phyloP scores from a whole-genome alignment of 2,888 invertebrate species.

The Endotricha flammealis region DNA sequence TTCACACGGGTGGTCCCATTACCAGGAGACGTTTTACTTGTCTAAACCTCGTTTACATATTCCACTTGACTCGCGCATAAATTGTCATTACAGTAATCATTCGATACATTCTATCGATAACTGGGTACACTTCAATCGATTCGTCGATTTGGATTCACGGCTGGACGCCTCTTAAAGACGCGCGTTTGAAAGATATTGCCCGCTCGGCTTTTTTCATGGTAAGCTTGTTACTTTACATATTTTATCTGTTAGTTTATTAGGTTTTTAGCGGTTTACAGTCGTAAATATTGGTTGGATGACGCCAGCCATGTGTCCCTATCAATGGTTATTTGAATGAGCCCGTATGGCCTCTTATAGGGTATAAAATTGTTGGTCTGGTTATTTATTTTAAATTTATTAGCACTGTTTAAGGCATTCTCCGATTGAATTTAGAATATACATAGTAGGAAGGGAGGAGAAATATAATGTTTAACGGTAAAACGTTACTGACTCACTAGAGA shows the following conservation, averaged over 20 bases:
- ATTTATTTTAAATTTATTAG: constrained; percentile 21
- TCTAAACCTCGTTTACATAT: constrained; percentile 64
- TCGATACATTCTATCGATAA: constrained; percentile 60
- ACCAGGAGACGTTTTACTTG: constrained; percentile 48
- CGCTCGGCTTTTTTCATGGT: constrained; percentile 27
- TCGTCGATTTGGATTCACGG: constrained; percentile 45
- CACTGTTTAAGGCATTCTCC: constrained; percentile 1
- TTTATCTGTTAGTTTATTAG: constrained; percentile 54
- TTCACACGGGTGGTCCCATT: constrained; percentile 65
- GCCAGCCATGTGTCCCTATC: constrained; percentile 26
- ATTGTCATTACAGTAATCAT: constrained; percentile 73
- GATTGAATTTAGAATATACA: too few species aligned
- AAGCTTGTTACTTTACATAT: constrained; percentile 42
- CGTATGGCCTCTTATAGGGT: constrained; percentile 38
- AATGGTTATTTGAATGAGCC: constrained; percentile 33
- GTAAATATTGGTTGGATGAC: constrained; percentile 50
- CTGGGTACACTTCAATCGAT: constrained; percentile 51
- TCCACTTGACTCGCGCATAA: constrained; percentile 60
- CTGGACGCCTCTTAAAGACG: constrained; percentile 45
- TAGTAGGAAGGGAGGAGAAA: too few species aligned
- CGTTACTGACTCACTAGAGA: too few species aligned
- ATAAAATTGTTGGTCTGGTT: constrained; percentile 35
- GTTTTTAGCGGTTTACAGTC: constrained; percentile 54
- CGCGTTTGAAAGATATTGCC: constrained; percentile 33
- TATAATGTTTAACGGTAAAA: too few species aligned